phyloP scores from a whole-genome alignment of 1,140 invertebrate genomes.

The Holcopasites calliopsidis region DNA sequence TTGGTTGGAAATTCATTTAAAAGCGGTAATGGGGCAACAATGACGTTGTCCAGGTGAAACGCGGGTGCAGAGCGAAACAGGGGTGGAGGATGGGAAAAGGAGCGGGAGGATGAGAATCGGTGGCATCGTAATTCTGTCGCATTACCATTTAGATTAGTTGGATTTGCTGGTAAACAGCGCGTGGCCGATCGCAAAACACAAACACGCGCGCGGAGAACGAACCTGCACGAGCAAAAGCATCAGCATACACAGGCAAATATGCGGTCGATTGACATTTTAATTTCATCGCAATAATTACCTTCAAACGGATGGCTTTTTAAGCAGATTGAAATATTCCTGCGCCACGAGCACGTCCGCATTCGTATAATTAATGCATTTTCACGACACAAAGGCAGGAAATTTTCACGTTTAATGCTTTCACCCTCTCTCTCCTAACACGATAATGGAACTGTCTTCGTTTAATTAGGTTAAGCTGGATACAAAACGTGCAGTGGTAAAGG shows the following conservation, averaged over 20 bases:
- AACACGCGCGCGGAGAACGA: slow-evolving; percentile 55
- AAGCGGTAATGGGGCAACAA: slow-evolving; percentile 46
- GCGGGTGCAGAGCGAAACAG: not conserved
- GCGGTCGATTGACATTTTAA: slow-evolving; percentile 72
- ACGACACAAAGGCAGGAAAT: slow-evolving; percentile 23
- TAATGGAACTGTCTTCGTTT: not conserved
- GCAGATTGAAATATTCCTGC: slow-evolving; percentile 78
- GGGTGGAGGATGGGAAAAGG: not conserved
- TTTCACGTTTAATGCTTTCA: slow-evolving; percentile 29
- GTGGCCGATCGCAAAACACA: slow-evolving; percentile 73
- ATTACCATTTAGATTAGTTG: slow-evolving; percentile 78
- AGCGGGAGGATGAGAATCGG: not conserved
- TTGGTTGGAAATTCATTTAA: slow-evolving; percentile 43
- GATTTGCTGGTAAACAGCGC: slow-evolving; percentile 74
- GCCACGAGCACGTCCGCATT: slow-evolving; percentile 65
- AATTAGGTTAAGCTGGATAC: no score
- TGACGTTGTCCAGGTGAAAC: slow-evolving; percentile 34
- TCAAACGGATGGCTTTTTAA: slow-evolving; percentile 79
- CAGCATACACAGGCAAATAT: not conserved
- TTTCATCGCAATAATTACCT: slow-evolving; percentile 79
- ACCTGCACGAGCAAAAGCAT: slow-evolving; percentile 38
- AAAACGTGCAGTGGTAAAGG: no score
- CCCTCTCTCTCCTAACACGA: not conserved
- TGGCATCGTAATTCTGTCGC: slow-evolving; percentile 70
- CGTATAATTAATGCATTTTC: slow-evolving; percentile 78